A percentile compares a stretch with the other conserved stretches of the same genome.
These are phyloP conservation scores for Lagria hirta DNA, from an alignment of 2,888 invertebrate species.

Conservation along the genomic window DNA sequence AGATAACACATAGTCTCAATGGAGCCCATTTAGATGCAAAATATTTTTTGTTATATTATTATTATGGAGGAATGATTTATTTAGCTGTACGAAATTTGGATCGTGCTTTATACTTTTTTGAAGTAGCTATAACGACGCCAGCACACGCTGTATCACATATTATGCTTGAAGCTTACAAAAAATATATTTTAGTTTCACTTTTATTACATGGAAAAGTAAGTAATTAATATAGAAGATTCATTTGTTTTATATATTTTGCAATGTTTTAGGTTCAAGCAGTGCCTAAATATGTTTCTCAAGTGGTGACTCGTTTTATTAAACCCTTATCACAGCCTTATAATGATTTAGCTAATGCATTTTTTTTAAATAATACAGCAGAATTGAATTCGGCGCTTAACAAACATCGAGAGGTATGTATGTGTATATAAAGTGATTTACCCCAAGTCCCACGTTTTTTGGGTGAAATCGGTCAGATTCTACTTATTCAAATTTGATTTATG, in stretches of 20 bases:
- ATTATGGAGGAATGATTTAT: conserved; percentile 98
- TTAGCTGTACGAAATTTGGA: conserved; percentile 91
- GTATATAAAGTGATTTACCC: too few relatives aligned
- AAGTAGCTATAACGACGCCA: conserved; percentile 94
- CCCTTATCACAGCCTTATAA: conserved; percentile 85
- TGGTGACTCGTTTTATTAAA: conserved; percentile 81
- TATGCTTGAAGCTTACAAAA: conserved; percentile 97
- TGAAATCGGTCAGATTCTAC: conserved; percentile 13
- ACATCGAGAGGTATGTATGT: conserved; percentile 66
- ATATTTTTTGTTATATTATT: conserved; percentile 91
- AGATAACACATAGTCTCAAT: conserved; percentile 45
- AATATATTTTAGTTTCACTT: conserved; percentile 89
- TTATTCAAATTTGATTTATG: conserved; percentile 11
- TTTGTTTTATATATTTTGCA: conserved; percentile 25
- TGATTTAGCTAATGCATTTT: conserved; percentile 83
- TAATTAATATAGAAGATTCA: conserved; percentile 10
- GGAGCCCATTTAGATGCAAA: conserved; percentile 82
- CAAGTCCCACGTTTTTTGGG: too few relatives aligned
- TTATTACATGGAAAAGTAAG: conserved; percentile 87
- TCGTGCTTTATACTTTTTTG: conserved; percentile 91
- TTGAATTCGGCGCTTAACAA: conserved; percentile 70
- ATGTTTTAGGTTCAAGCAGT: conserved; percentile 61
- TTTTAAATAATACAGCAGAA: conserved; percentile 70
- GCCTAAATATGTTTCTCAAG: conserved; percentile 91
- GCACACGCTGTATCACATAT: conserved; percentile 93